A percentile compares a stretch with the other conserved stretches of the same genome.
phyloP scores from a whole-genome alignment of 2,888 invertebrate species.

The Aromia moschata region DNA sequence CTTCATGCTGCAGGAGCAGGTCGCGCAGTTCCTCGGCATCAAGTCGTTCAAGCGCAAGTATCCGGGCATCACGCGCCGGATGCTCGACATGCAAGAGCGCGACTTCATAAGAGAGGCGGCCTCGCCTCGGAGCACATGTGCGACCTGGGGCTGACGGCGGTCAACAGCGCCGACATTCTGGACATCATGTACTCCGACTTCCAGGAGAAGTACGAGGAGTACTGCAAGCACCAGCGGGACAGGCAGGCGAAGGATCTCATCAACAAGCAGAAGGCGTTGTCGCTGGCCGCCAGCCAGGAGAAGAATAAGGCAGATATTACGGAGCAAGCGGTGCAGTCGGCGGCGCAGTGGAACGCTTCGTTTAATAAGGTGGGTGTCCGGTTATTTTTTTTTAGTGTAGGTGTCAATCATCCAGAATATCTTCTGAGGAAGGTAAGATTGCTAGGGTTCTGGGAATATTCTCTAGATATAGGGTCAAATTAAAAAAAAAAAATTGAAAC shows the following conservation, averaged over 20 bases:
- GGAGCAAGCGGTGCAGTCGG: conserved; percentile 84
- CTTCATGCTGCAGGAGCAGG: conserved; percentile 95
- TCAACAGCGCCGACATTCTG: conserved; percentile 90
- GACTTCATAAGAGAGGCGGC: conserved; percentile 83
- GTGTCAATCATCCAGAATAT: no score
- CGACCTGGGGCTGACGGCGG: conserved; percentile 92
- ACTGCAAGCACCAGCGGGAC: conserved; percentile 76
- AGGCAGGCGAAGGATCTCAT: conserved; percentile 76
- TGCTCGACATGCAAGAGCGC: conserved; percentile 90
- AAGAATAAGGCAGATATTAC: conserved; percentile 73
- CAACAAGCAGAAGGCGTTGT: conserved; percentile 72
- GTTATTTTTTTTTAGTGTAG: no score
- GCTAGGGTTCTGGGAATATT: no score
- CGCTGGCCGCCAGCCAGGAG: conserved; percentile 66
- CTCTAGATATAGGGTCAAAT: no score
- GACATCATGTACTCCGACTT: conserved; percentile 97
- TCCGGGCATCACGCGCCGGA: conserved; percentile 73
- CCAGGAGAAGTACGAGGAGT: conserved; percentile 93
- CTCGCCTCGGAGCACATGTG: conserved; percentile 91
- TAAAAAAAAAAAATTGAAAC: no score
- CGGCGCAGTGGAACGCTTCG: conserved; percentile 88
- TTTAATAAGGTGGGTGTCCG: conserved; percentile 73
- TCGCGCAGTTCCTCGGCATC: conserved; percentile 92
- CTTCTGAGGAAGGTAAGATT: no score
- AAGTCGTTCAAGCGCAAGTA: conserved; percentile 97